Conservation (phyloP, 2,113 vertebrate species). For the Chascanopsetta lugubris region DNA sequence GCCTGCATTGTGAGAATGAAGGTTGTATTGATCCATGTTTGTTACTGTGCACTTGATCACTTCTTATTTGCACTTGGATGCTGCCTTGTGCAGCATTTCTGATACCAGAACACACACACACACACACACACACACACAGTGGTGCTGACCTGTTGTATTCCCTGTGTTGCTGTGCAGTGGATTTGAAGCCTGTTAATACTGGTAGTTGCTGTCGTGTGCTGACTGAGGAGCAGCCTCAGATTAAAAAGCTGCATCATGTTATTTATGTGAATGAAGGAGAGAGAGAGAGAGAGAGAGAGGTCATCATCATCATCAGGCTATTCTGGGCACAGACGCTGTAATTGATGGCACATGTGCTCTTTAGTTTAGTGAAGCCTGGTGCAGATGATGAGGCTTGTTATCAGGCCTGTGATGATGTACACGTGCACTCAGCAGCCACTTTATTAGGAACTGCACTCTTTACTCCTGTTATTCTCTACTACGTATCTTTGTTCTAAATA, state of each 20-base stretch:
- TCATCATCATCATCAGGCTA: constrained; percentile 7
- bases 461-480: too few relatives aligned
- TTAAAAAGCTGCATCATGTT: constrained; percentile 48
- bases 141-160: constrained; percentile 66
- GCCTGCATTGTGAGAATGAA: constrained; percentile 35
- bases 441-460: too few relatives aligned
- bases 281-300: too few relatives aligned
- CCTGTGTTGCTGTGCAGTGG: constrained; percentile 42
- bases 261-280: constrained; percentile 29
- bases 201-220: constrained; percentile 42
- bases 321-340: constrained; percentile 47
- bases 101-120: constrained; percentile 4
- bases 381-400: constrained; percentile 33
- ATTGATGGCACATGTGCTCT: constrained; percentile 18
- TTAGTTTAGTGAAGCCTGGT: constrained; percentile 8
- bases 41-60: constrained; percentile 27
- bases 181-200: constrained; percentile 55
- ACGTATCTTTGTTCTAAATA: too few relatives aligned
- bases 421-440: neutral
- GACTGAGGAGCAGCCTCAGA: constrained; percentile 30
- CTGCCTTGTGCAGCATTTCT: constrained; percentile 57
- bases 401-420: too few relatives aligned
- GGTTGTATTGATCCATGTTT: constrained; percentile 43
- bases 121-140: constrained; percentile 2
- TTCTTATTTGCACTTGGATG: constrained; percentile 16